Conservation (phyloP, 2,888 invertebrate species). For the Fissipunctia ypsillon region DNA sequence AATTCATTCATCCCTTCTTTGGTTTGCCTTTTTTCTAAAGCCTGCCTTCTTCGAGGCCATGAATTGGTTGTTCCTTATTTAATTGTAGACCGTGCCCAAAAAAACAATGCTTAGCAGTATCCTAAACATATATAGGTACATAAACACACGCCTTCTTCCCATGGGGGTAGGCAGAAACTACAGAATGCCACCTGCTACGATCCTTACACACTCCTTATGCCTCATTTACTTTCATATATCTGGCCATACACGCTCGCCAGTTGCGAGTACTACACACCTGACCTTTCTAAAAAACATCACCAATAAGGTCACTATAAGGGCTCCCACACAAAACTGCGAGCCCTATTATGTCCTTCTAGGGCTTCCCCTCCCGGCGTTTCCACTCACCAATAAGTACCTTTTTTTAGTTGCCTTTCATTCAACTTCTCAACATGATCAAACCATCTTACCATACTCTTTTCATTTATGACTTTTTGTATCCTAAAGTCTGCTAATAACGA, state of each 20-base stretch:
- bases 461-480: background rate
- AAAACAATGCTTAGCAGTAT: background rate
- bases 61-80: background rate
- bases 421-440: background rate
- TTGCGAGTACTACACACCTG: no score
- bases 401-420: background rate
- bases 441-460: background rate
- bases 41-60: no score
- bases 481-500: conserved; percentile 1
- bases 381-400: no score
- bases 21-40: background rate
- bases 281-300: background rate
- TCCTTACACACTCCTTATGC: background rate
- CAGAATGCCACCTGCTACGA: background rate
- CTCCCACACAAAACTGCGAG: no score
- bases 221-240: background rate
- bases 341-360: no score
- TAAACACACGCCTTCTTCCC: background rate
- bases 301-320: no score
- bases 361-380: no score
- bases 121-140: background rate
- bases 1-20: background rate
- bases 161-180: no score
- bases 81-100: background rate
- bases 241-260: background rate